Conservation (phyloP, 2,888 invertebrate species). For the Globia sparganii region DNA sequence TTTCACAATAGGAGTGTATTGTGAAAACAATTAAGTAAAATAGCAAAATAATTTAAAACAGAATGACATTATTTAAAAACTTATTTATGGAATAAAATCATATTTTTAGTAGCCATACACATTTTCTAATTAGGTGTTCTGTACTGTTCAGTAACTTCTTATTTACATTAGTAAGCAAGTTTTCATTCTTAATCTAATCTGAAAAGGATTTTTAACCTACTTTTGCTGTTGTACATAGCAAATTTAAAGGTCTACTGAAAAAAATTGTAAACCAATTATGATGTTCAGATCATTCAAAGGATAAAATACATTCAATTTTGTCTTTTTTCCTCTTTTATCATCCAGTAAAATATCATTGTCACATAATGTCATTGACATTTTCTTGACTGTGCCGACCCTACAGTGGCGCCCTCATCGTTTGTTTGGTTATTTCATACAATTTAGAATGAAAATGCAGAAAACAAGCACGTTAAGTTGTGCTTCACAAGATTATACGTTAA, state of each 20-base stretch:
- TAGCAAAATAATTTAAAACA: neutral
- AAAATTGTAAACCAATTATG: too few relatives aligned
- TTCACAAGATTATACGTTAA: too few relatives aligned
- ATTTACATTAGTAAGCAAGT: neutral
- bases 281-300: neutral
- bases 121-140: neutral
- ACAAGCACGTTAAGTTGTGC: too few relatives aligned
- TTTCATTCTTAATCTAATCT: neutral
- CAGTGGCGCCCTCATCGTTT: too few relatives aligned
- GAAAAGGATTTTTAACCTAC: neutral
- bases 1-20: too few relatives aligned
- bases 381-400: too few relatives aligned
- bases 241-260: neutral
- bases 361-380: too few relatives aligned
- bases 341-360: neutral
- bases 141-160: neutral
- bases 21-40: too few relatives aligned
- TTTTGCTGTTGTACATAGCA: neutral
- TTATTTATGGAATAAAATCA: neutral
- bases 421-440: too few relatives aligned
- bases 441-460: too few relatives aligned
- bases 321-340: neutral
- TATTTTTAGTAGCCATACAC: neutral
- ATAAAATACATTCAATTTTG: neutral
- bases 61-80: neutral